Evolutionary conservation across 2,797 vertebrate genomes (phyloP).

Genomic region (Antrozous pallidus): DNA sequence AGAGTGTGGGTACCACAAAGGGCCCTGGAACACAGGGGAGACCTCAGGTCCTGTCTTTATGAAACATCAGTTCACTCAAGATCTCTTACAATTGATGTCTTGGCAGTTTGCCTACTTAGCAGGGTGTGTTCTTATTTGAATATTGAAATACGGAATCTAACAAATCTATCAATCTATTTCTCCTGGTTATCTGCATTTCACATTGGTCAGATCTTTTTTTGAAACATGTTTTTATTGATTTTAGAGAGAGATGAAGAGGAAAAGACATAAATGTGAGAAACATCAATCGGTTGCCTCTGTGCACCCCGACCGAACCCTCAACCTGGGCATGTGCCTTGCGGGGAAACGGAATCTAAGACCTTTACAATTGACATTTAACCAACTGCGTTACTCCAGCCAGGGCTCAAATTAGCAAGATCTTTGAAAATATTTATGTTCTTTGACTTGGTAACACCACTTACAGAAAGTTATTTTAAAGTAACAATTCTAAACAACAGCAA

Average conservation of each 20-base stretch:
- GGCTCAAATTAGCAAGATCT: slow-evolving; percentile 37
- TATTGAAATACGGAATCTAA: slow-evolving; percentile 55
- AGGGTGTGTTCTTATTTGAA: neutral
- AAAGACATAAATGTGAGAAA: neutral
- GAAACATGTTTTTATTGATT: neutral
- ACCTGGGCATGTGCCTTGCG: neutral
- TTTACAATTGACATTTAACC: neutral
- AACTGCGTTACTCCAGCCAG: neutral
- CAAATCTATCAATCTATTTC: slow-evolving; percentile 54
- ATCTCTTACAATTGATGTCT: neutral
- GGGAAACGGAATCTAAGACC: neutral
- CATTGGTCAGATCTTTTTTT: slow-evolving; percentile 49
- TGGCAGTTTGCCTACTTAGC: neutral
- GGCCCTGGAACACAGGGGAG: neutral
- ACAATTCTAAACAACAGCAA: slow-evolving; percentile 62
- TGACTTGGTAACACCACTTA: slow-evolving; percentile 43
- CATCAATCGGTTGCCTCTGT: neutral
- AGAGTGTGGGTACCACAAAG: neutral
- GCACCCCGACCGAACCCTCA: neutral
- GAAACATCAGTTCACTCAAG: slow-evolving; percentile 34
- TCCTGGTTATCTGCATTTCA: slow-evolving; percentile 59
- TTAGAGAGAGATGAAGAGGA: neutral
- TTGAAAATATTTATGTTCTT: slow-evolving; percentile 61
- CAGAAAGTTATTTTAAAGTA: slow-evolving; percentile 56
- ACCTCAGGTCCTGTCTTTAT: neutral